Conservation (phyloP, 2,797 vertebrate species). For the Dryobates pubescens region DNA sequence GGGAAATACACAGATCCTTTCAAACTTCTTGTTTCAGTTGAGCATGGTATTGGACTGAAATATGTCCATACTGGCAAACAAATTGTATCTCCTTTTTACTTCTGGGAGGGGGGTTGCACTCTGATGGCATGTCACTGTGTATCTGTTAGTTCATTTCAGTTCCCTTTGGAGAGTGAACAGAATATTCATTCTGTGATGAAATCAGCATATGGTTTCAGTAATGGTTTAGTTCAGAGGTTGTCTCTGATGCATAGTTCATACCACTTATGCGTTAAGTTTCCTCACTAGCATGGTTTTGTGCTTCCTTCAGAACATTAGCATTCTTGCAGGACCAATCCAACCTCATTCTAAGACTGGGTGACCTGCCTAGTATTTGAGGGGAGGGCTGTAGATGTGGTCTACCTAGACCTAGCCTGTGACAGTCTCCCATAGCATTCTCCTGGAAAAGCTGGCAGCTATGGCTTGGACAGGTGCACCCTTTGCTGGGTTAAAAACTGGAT, state of each 20-base stretch:
- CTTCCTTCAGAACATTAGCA: background rate
- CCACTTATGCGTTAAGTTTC: background rate
- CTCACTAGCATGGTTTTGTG: fast-evolving
- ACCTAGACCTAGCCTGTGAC: too few species aligned
- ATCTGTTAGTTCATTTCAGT: background rate
- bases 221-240: background rate
- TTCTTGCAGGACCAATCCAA: background rate
- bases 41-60: background rate
- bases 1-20: background rate
- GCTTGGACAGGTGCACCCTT: too few species aligned
- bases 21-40: background rate
- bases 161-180: background rate
- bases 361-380: too few species aligned
- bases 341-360: too few species aligned
- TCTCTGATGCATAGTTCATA: background rate
- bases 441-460: too few species aligned
- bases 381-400: background rate
- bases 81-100: background rate
- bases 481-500: too few species aligned
- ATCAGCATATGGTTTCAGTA: background rate
- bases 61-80: background rate
- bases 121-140: background rate
- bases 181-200: background rate
- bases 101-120: background rate
- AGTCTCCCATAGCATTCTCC: too few species aligned